These are phyloP conservation scores for Scaptomyza montana DNA, from an alignment of 1,140 invertebrate species.

Conservation along the genomic window DNA sequence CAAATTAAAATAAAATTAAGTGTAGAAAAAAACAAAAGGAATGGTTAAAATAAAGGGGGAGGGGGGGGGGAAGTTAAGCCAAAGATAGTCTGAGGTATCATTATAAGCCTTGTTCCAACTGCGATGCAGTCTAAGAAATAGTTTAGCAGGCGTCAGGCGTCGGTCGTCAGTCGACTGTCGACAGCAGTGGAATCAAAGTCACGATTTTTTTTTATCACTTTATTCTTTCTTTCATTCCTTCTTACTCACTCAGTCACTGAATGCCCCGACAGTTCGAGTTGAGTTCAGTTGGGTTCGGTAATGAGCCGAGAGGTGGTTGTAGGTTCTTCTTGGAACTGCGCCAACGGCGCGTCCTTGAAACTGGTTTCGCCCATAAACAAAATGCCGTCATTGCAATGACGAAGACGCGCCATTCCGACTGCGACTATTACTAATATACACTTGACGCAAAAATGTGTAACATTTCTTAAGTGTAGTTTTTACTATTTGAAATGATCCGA, in stretches of 20 bases:
- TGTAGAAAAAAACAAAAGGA: slow-evolving; percentile 23
- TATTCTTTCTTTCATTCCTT: not conserved
- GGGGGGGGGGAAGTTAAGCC: not conserved
- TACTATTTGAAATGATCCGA: too few relatives aligned
- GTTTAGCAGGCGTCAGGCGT: slow-evolving; percentile 42
- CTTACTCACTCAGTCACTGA: not conserved
- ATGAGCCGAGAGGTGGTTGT: slow-evolving; percentile 42
- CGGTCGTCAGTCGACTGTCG: too few relatives aligned
- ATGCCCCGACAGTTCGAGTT: not conserved
- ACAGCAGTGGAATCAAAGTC: slow-evolving; percentile 41
- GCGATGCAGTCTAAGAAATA: slow-evolving; percentile 55
- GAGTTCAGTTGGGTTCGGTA: slow-evolving; percentile 27
- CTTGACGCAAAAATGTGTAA: not conserved
- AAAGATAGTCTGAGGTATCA: slow-evolving; percentile 21
- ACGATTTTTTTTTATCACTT: slow-evolving; percentile 33
- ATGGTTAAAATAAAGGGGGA: too few relatives aligned
- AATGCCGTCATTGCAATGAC: slow-evolving; percentile 46
- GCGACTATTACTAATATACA: slow-evolving; percentile 11
- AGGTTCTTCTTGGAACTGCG: slow-evolving; percentile 72
- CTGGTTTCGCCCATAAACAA: slow-evolving; percentile 68
- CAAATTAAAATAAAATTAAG: slow-evolving; percentile 69
- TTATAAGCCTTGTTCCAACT: slow-evolving; percentile 44
- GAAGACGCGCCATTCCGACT: slow-evolving; percentile 4
- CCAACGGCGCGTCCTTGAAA: slow-evolving; percentile 70
- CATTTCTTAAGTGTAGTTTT: too few relatives aligned